A percentile compares a stretch with the other conserved stretches of the same genome.
Evolutionary conservation across 2,888 invertebrate species (phyloP).

Genomic region (Tenthredo scrophulariae): DNA sequence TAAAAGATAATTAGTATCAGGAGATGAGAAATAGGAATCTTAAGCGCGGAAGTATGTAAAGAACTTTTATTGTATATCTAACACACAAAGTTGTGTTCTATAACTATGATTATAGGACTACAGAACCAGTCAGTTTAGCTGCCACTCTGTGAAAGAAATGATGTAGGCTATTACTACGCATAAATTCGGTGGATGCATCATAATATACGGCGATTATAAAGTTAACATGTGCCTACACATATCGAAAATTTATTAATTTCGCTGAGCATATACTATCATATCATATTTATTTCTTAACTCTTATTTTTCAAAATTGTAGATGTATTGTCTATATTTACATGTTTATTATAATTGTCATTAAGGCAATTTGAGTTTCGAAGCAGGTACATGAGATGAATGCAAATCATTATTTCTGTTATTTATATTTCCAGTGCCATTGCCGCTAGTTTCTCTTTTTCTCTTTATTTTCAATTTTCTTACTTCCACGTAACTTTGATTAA

Average conservation of each 20-base stretch:
- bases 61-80: constrained; percentile 60
- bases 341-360: constrained; percentile 74
- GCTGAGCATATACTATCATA: constrained; percentile 60
- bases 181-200: constrained; percentile 47
- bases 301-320: constrained; percentile 56
- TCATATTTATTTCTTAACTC: constrained; percentile 59
- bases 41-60: constrained; percentile 52
- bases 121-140: constrained; percentile 67
- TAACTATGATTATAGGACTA: constrained; percentile 68
- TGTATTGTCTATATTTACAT: constrained; percentile 76
- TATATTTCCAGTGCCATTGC: background rate
- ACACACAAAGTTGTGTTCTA: constrained; percentile 69
- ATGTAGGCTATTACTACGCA: constrained; percentile 60
- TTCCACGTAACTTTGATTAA: background rate
- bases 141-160: constrained; percentile 50
- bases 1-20: background rate
- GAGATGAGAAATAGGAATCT: background rate
- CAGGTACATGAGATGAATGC: constrained; percentile 69
- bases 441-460: background rate
- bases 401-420: constrained; percentile 30
- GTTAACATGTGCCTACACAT: constrained; percentile 29
- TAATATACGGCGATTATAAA: constrained; percentile 34
- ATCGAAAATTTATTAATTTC: constrained; percentile 30
- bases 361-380: constrained; percentile 76
- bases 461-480: background rate